Evolutionary conservation across 2,113 vertebrate genomes (phyloP).

Genomic region (Oryzias javanicus): DNA sequence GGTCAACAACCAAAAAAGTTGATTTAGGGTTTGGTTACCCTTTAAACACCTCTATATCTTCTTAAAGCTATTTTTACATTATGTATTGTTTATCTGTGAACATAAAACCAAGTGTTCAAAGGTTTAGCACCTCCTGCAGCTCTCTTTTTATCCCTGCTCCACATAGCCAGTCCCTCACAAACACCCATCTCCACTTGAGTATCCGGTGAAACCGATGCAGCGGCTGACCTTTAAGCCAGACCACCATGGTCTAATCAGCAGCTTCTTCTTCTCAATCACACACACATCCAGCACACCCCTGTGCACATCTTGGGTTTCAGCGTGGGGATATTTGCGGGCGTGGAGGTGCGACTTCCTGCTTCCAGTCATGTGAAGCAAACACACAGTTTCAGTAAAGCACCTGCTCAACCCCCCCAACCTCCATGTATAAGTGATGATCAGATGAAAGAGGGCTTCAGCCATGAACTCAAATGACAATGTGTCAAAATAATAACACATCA

Average conservation of each 20-base stretch:
- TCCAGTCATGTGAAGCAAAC: constrained; percentile 24
- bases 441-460: neutral
- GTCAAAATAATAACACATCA: constrained; percentile 8
- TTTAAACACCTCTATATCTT: too few species aligned
- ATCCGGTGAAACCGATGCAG: constrained; percentile 62
- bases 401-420: constrained; percentile 29
- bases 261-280: constrained; percentile 4
- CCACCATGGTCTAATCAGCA: constrained; percentile 27
- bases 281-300: constrained; percentile 2
- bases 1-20: too few species aligned
- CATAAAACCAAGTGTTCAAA: neutral
- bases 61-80: too few species aligned
- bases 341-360: constrained; percentile 39
- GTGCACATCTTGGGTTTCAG: constrained; percentile 12
- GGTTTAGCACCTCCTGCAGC: constrained; percentile 1
- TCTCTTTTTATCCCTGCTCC: neutral
- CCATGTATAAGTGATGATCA: neutral
- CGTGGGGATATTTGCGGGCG: constrained; percentile 26
- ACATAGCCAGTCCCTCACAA: neutral
- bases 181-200: constrained; percentile 26
- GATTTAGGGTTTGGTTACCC: too few species aligned
- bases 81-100: neutral
- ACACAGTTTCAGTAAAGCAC: constrained; percentile 9
- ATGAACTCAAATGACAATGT: constrained; percentile 22
- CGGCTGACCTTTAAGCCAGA: constrained; percentile 52